Base-by-base conservation (phyloP, 2,113 vertebrate species). In the Balaeniceps rex region DNA sequence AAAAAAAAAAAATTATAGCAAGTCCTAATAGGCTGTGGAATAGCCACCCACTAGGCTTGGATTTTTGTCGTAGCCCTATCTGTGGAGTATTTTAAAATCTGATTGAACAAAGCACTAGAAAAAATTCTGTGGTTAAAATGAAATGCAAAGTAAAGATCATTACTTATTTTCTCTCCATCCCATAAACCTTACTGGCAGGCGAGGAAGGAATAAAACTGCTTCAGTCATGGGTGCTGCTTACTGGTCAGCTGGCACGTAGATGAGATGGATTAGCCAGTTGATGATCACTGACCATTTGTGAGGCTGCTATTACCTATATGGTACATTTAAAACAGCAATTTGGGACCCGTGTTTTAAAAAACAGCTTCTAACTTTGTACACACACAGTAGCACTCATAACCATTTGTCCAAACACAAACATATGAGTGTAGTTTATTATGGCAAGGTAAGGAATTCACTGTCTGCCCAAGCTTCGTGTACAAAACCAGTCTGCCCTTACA, bases 21-120 rank as follows among this genome's bases (percentile, higher is more conserved):
- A 82, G 54, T 65, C 84, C 72, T 84, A 80, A 69, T 21, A 88
- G 42, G 25, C 36, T 88, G 46, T 76, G 66, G 18, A 78, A 26
- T 68, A 90, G 31, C 19, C 44, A 69, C 42, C 15, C 3, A 0
- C 9, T 17, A 66, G 47, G 34, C 7, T 80, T 95, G 65, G 40
- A 68, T 40, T 88, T 87, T 79, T 84, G 9, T 55, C 70, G 36
- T n/a, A 92, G 31, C 5, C 29, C 14, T 83, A 6, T 80, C 57
- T 92, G 34, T 52, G 33, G 31, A 14, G 10, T 70, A 63, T 79
- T 93, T 89, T 72, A 89, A 95, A 87, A 87, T 51, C 26, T 77
- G 54, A 68, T 80, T 92, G 89, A 94, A 90, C 66, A 96, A 93
- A 97, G 54, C 51, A 71, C 12, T 75, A 78, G 31, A 93, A 92